Evolutionary conservation across 1,140 invertebrate species (phyloP), one percentile per base, ranked within the genome.

Genomic region (Andricus grossulariae): DNA sequence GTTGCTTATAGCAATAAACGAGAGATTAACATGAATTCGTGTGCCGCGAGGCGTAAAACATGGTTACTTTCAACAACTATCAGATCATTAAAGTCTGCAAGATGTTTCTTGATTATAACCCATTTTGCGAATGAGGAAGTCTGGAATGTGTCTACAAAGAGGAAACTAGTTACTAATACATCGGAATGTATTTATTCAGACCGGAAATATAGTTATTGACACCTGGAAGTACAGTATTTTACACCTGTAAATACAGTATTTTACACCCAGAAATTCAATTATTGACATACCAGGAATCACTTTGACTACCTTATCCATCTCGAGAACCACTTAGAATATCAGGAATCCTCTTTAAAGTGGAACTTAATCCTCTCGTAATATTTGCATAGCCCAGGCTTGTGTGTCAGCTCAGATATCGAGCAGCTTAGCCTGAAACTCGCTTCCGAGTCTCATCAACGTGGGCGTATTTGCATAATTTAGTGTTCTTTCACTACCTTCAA

Each of bases 41-140:
- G 18, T 54, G 16, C 18, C 10, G 19, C 52, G 52, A 54, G 52
- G 10, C 18, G 8, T 54, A 19, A 54, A 54, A 54, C 52, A 54
- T 54, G 52, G 19, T 54, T 54, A 54, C n/a, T 18, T 54, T 54
- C 52, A 54, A 54, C 52, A 54, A 18, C 18, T 18, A 54, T 54
- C 52, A 54, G 15, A 18, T 54, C 52, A 19, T 54, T 18, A 54
- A 54, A 18, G 10, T n/a, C 52, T 54, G 52, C 52, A 54, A 54
- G 18, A 7, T 54, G n/a, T 52, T n/a, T n/a, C 13, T 16, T 6
- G n/a, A 54, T 54, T 10, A 19, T 45, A 11, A 45, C 39, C 39
- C 10, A 45, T 10, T 45, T 45, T 45, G 39, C 10, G 7, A 45
- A 45, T 45, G 2, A 45, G 39, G 39, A 45, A 11, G 39, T 45